These are phyloP conservation scores for Diplolepis rosae DNA, from an alignment of 2,888 invertebrate genomes.

Conservation along the genomic window DNA sequence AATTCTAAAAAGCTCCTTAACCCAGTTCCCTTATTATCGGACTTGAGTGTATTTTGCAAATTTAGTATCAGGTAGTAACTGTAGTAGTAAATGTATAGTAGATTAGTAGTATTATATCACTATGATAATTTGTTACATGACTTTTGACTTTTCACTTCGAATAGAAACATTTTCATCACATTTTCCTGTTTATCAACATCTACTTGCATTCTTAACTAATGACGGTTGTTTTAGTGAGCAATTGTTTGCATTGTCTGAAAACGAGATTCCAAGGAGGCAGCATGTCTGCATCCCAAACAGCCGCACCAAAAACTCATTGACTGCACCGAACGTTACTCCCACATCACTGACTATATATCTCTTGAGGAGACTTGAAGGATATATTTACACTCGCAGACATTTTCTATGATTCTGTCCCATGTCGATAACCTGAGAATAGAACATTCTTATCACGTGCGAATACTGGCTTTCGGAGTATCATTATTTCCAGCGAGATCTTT, in stretches of 20 bases:
- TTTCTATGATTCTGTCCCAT: conserved; percentile 15
- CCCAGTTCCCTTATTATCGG: too few relatives aligned
- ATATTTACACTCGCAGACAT: conserved; percentile 8
- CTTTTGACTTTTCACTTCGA: too few relatives aligned
- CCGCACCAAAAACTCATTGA: conserved; percentile 53
- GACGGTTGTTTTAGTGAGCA: conserved; percentile 12
- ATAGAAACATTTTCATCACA: too few relatives aligned
- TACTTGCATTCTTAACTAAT: conserved; percentile 14
- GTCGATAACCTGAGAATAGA: conserved; percentile 19
- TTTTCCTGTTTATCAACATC: too few relatives aligned
- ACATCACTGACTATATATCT: conserved; percentile 9
- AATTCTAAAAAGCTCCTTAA: too few relatives aligned
- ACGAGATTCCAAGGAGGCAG: conserved; percentile 52
- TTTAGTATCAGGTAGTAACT: too few relatives aligned
- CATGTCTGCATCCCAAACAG: conserved; percentile 54
- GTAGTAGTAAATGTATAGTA: too few relatives aligned
- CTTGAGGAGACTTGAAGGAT: background rate
- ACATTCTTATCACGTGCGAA: conserved; percentile 16
- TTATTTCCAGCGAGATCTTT: background rate
- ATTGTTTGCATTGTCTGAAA: conserved; percentile 48
- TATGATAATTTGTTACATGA: too few relatives aligned
- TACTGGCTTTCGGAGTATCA: conserved; percentile 16
- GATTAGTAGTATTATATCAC: too few relatives aligned
- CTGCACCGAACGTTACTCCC: conserved; percentile 51
- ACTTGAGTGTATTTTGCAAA: too few relatives aligned